phyloP scores from a whole-genome alignment of 2,113 vertebrate species.

The Bos indicus region DNA sequence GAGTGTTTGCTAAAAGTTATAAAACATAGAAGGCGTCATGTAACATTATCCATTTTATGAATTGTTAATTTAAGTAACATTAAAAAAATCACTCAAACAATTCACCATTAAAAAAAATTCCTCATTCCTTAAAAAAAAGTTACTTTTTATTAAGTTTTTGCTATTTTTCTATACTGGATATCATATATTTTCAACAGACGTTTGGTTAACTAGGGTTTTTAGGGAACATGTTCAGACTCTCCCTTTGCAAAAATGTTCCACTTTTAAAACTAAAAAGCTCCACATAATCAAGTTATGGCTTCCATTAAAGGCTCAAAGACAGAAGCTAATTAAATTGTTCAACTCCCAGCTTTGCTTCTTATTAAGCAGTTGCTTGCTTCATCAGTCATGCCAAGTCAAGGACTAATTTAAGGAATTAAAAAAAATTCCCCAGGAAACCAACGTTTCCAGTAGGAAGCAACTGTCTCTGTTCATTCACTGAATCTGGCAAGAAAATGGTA shows the following conservation, averaged over 20 bases:
- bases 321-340: slow-evolving; percentile 44
- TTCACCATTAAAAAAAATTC: not conserved
- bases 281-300: not conserved
- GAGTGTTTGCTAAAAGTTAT: not conserved
- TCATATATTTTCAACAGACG: not conserved
- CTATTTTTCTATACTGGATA: not conserved
- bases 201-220: not conserved
- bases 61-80: not conserved
- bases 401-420: not conserved
- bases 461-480: not conserved
- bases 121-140: not conserved
- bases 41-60: not conserved
- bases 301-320: slow-evolving; percentile 4
- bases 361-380: slow-evolving; percentile 39
- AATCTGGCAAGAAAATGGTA: not conserved
- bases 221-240: not conserved
- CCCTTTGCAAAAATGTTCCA: not conserved
- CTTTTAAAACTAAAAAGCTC: slow-evolving; percentile 26
- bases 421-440: not conserved
- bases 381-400: not conserved
- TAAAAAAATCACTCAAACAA: not conserved
- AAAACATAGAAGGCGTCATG: not conserved
- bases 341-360: slow-evolving; percentile 10
- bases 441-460: not conserved
- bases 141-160: not conserved